Percentiles rank a stretch among this genome's conserved stretches.
These are phyloP conservation scores for Rhadinocentrus ornatus DNA, from an alignment of 2,797 vertebrate species.

Conservation along the genomic window DNA sequence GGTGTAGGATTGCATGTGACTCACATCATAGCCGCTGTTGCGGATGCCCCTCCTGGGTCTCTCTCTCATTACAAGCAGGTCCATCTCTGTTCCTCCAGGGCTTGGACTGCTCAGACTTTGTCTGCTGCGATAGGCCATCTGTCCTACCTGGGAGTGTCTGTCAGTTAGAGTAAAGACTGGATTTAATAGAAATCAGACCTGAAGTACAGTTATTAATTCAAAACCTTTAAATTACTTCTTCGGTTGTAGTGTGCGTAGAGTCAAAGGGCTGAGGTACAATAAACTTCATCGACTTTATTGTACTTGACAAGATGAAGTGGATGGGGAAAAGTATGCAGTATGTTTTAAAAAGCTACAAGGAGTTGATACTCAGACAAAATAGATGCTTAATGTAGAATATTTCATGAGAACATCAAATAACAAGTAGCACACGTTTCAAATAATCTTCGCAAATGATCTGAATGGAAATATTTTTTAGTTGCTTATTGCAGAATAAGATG, in stretches of 20 bases:
- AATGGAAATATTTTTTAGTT: slow-evolving; percentile 4
- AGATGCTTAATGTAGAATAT: slow-evolving; percentile 4
- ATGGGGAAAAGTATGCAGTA: slow-evolving; percentile 2
- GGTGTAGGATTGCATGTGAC: slow-evolving; percentile 64
- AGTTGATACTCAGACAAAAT: slow-evolving; percentile 3
- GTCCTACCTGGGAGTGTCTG: slow-evolving; percentile 91
- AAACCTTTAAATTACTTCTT: slow-evolving; percentile 41
- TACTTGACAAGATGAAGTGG: slow-evolving; percentile 25
- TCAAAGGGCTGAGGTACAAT: slow-evolving; percentile 12
- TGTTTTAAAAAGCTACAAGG: neutral
- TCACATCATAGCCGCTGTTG: slow-evolving; percentile 98
- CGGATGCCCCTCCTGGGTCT: slow-evolving; percentile 94
- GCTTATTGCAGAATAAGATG: neutral
- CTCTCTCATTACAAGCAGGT: slow-evolving; percentile 96
- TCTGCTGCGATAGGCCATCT: slow-evolving; percentile 91
- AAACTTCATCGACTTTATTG: neutral
- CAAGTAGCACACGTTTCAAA: slow-evolving; percentile 21
- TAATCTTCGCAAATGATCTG: slow-evolving; percentile 14
- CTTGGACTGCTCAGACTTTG: slow-evolving; percentile 98
- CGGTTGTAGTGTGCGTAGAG: slow-evolving; percentile 24
- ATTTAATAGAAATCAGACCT: slow-evolving; percentile 46
- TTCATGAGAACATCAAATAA: slow-evolving; percentile 7
- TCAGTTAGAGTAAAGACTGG: slow-evolving; percentile 59
- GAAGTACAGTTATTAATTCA: slow-evolving; percentile 27
- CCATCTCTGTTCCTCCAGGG: slow-evolving; percentile 98